Base-by-base conservation (phyloP, 2,888 invertebrate genomes). In the Sturmia bella region DNA sequence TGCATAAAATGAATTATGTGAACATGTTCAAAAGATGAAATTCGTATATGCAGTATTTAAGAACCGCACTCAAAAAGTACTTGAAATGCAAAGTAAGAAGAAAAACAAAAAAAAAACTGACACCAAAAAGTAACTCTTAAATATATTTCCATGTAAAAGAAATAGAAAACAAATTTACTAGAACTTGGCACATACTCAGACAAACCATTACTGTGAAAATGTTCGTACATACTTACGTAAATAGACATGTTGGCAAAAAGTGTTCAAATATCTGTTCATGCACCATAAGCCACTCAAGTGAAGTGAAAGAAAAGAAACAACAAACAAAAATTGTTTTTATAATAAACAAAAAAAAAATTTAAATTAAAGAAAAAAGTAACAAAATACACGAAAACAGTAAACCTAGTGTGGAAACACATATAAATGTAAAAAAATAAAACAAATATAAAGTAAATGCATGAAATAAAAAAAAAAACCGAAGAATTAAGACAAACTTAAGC, bases 91-190 rank as follows among this genome's bases (percentile, higher is more conserved):
- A 63, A 48, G 41, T 15, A 50, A 11, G 13, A 15, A 32, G 5
- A 50, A 48, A 50, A 54, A 73, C 59, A 19, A 54, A 52, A 43
- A 57, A 75, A 64, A 73, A 82, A 68, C 80, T 78, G 78, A 63
- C 83, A 83, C 80, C 82, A 77, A 85, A 79, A 81, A 75, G 78
- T 82, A 70, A 82, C 82, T 83, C 82, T 82, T 85, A 80, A 82
- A 61, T 69, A 76, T 80, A 76, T 81, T 83, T 73, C 70, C 77
- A 83, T 78, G 73, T 52, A 72, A 64, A 64, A 54, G 52, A 75
- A 77, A 80, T 66, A 68, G 57, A 50, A 68, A 52, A 69, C 61
- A 74, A 70, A 63, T 76, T 68, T 68, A 68, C 45, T 76, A 59
- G 76, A 74, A 64, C 56, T 74, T 80, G 37, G 59, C 43, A 76